A percentile compares a stretch with the other conserved stretches of the same genome.
These are phyloP conservation scores for Cheilosia scutellata DNA, from an alignment of 2,888 invertebrate genomes.

Conservation along the genomic window DNA sequence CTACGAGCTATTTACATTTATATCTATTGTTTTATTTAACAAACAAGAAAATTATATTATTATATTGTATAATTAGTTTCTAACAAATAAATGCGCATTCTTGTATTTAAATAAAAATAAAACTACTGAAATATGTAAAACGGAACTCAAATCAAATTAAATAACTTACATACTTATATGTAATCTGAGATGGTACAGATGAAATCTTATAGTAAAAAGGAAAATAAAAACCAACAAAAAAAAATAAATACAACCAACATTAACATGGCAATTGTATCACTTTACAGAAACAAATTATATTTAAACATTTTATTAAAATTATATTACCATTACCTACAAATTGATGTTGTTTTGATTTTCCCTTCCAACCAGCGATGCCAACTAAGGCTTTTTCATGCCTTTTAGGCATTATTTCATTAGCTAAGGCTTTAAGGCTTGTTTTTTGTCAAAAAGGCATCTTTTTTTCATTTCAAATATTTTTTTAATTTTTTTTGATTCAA, in stretches of 20 bases:
- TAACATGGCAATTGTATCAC: constrained; percentile 76
- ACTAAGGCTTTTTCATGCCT: no score
- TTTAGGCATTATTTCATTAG: no score
- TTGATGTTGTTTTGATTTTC: constrained; percentile 20
- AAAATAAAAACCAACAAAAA: constrained; percentile 17
- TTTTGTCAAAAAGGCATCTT: no score
- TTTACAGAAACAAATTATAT: constrained; percentile 76
- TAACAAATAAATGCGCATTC: constrained; percentile 38
- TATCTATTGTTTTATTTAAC: constrained; percentile 51
- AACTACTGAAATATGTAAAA: constrained; percentile 30
- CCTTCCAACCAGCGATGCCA: not conserved
- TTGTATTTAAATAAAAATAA: constrained; percentile 26
- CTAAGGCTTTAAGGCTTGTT: no score
- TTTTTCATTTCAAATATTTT: no score
- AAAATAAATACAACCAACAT: constrained; percentile 39
- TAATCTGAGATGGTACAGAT: constrained; percentile 34
- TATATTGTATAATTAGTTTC: constrained; percentile 9
- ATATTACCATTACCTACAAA: constrained; percentile 77
- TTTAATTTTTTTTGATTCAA: no score
- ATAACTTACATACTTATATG: constrained; percentile 12
- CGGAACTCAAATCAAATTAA: constrained; percentile 41
- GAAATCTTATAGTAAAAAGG: constrained; percentile 24
- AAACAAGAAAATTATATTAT: constrained; percentile 27
- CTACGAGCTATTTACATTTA: constrained; percentile 70
- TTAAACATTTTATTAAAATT: constrained; percentile 78